These are phyloP conservation scores for Cremastinae sp. DNA, from an alignment of 2,888 invertebrate species.

Conservation along the genomic window DNA sequence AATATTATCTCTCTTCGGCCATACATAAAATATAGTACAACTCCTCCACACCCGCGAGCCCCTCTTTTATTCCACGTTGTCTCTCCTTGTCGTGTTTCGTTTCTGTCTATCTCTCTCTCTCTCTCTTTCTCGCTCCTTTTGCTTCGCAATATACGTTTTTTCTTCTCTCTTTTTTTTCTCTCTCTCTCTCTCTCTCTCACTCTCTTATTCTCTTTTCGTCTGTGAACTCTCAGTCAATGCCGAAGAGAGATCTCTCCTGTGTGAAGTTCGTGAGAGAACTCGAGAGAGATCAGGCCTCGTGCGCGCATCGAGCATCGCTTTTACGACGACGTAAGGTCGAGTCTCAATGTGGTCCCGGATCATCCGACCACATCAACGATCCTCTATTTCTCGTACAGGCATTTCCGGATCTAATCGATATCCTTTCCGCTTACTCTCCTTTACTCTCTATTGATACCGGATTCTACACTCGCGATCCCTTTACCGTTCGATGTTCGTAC, in stretches of 20 bases:
- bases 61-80: constrained; percentile 34
- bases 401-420: not conserved
- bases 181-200: not conserved
- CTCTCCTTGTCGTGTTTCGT: constrained; percentile 6
- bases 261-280: constrained; percentile 7
- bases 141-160: not conserved
- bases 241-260: constrained; percentile 30
- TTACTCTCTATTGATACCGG: not conserved
- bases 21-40: constrained; percentile 47
- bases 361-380: constrained; percentile 48
- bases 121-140: not conserved
- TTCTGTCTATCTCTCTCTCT: too few relatives aligned
- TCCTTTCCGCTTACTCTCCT: constrained; percentile 5
- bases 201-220: constrained; percentile 44
- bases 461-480: not conserved
- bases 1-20: constrained; percentile 42
- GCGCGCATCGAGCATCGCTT: constrained; percentile 42
- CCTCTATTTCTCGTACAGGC: constrained; percentile 14
- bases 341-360: constrained; percentile 54
- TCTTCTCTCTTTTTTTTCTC: not conserved
- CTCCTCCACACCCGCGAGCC: constrained; percentile 14
- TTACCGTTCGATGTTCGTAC: too few relatives aligned
- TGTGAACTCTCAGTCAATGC: constrained; percentile 49
- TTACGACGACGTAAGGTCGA: constrained; percentile 56
- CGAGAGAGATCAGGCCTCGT: constrained; percentile 4